Conservation (phyloP, 2,888 invertebrate genomes). For the Clostera curtula region DNA sequence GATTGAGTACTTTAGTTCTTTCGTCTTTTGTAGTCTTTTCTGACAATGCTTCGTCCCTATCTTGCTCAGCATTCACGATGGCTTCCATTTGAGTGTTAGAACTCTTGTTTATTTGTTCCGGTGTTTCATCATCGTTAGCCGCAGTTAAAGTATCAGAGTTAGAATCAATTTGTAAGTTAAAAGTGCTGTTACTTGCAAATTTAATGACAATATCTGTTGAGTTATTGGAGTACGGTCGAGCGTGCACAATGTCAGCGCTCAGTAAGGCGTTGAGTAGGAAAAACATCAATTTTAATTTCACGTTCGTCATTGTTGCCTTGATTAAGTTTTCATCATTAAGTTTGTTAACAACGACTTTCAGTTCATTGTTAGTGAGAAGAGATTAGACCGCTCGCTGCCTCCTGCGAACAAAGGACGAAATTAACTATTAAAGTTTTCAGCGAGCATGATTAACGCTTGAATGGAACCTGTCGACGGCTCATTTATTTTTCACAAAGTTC, state of each 20-base stretch:
- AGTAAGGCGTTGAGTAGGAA: constrained; percentile 54
- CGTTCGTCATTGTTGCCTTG: constrained; percentile 56
- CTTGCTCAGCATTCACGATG: constrained; percentile 56
- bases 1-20: constrained; percentile 28
- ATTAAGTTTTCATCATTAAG: constrained; percentile 34
- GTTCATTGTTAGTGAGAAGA: constrained; percentile 15
- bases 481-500: constrained; percentile 2
- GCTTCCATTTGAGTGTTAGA: constrained; percentile 53
- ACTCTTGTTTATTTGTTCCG: constrained; percentile 47
- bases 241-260: constrained; percentile 53
- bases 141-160: constrained; percentile 62
- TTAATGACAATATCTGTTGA: constrained; percentile 44
- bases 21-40: constrained; percentile 39
- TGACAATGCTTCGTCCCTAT: constrained; percentile 51
- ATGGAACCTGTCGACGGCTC: not conserved
- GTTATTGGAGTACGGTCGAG: constrained; percentile 50
- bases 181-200: constrained; percentile 45
- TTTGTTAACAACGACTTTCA: constrained; percentile 14
- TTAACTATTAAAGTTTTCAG: constrained; percentile 24
- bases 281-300: constrained; percentile 67
- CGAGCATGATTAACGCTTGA: constrained; percentile 12
- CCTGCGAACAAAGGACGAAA: constrained; percentile 37
- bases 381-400: constrained; percentile 20
- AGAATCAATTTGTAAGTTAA: constrained; percentile 52
- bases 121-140: constrained; percentile 41